Conservation (phyloP, 1,140 invertebrate genomes). For the Aphelenchoides fujianensis region DNA sequence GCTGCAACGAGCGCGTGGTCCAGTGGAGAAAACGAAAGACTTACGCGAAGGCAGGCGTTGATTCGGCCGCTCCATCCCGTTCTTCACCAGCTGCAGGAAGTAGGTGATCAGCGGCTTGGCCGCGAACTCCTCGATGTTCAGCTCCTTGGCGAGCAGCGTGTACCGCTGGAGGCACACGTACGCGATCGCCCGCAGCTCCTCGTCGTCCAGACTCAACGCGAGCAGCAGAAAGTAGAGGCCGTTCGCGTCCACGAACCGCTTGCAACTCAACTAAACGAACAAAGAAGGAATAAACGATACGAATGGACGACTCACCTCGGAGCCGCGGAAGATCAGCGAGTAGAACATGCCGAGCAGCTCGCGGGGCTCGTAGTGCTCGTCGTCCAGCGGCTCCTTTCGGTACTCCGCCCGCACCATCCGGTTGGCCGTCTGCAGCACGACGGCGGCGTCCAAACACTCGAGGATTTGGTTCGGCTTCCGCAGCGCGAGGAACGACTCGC, state of each 20-base stretch:
- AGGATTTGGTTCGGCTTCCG: not conserved
- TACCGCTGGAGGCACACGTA: not conserved
- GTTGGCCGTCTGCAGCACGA: not conserved
- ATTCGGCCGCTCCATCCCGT: conserved; percentile 7
- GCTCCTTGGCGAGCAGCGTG: not conserved
- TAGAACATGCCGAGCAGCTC: not conserved
- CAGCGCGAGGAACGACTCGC: not conserved
- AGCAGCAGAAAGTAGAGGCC: not conserved
- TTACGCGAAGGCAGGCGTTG: conserved; percentile 7
- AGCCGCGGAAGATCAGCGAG: not conserved
- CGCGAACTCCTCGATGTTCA: not conserved
- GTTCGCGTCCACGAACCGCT: not conserved
- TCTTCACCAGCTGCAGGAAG: not conserved
- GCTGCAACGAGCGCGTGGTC: not conserved
- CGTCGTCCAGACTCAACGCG: not conserved
- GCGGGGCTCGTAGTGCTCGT: not conserved
- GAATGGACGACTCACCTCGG: not conserved
- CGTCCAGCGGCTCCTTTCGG: not conserved
- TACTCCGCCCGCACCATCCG: not conserved
- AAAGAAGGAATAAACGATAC: not conserved
- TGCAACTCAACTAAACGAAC: not conserved
- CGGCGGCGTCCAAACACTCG: not conserved
- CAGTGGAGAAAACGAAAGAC: not conserved
- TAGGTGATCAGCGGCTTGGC: not conserved
- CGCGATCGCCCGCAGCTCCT: not conserved